These are phyloP conservation scores for Heliconius nattereri DNA, from an alignment of 1,140 invertebrate genomes.

Conservation along the genomic window DNA sequence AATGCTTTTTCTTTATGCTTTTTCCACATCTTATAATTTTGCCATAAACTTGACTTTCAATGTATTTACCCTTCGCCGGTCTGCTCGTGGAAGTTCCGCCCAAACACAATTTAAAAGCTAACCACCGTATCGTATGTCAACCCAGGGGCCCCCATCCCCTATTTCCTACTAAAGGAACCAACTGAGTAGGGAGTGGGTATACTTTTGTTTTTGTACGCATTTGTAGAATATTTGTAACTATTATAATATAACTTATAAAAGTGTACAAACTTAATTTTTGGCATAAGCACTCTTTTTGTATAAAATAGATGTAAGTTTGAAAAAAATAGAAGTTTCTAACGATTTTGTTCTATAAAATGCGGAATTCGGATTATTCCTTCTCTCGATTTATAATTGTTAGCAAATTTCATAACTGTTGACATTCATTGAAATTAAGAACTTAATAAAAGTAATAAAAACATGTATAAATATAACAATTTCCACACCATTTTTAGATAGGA, in stretches of 20 bases:
- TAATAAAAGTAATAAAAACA: neutral
- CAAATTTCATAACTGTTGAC: too few species aligned
- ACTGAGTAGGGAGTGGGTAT: neutral
- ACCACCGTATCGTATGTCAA: neutral
- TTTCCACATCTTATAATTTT: neutral
- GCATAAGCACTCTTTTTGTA: too few species aligned
- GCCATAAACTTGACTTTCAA: neutral
- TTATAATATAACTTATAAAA: neutral
- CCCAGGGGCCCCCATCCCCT: neutral
- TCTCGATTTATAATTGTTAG: too few species aligned
- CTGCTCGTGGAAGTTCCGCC: constrained; percentile 2
- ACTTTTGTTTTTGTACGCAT: neutral
- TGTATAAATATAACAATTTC: neutral
- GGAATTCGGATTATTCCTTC: too few species aligned
- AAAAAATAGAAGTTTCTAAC: too few species aligned
- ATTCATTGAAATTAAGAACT: too few species aligned
- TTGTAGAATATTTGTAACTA: neutral
- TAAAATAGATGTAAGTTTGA: too few species aligned
- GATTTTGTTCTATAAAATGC: too few species aligned
- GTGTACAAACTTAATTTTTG: neutral
- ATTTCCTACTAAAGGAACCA: neutral
- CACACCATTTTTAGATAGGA: constrained; percentile 5
- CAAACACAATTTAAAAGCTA: constrained; percentile 19
- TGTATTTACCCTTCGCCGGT: neutral
- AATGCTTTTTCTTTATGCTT: too few species aligned